A percentile compares a stretch with the other conserved stretches of the same genome.
phyloP scores from a whole-genome alignment of 2,797 vertebrate genomes.

The Oreochromis grahami region DNA sequence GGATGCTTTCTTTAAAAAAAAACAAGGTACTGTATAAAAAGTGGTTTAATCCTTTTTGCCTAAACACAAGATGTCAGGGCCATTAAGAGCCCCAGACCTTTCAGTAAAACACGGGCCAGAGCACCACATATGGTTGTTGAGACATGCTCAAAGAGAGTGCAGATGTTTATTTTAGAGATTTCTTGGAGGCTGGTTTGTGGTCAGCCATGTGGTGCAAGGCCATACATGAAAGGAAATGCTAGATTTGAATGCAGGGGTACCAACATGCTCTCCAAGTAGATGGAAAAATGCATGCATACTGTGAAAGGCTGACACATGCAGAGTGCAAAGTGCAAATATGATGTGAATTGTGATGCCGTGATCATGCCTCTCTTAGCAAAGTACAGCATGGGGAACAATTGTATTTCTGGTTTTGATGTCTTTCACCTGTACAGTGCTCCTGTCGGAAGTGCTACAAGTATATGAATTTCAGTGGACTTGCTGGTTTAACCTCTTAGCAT shows the following conservation, averaged over 20 bases:
- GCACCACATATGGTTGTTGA: constrained; percentile 53
- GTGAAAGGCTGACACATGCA: background rate
- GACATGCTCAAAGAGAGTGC: constrained; percentile 54
- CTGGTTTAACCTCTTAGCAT: background rate
- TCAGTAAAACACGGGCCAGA: constrained; percentile 7
- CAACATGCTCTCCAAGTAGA: constrained; percentile 11
- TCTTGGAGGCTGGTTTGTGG: constrained; percentile 70
- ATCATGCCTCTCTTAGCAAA: background rate
- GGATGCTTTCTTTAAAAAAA: constrained; percentile 46
- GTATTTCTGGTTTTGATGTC: background rate
- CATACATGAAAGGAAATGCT: constrained; percentile 70
- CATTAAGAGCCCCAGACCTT: constrained; percentile 51
- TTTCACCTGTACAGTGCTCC: background rate
- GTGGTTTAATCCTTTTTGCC: constrained; percentile 51
- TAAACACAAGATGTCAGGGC: constrained; percentile 51
- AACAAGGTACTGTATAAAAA: constrained; percentile 49
- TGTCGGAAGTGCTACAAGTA: background rate
- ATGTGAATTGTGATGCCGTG: background rate
- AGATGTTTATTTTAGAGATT: constrained; percentile 76
- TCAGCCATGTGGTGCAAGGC: constrained; percentile 65
- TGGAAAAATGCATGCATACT: background rate
- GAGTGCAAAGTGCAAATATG: background rate
- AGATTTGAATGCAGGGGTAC: constrained; percentile 54
- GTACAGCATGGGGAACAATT: background rate
- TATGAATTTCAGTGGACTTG: background rate